These are phyloP conservation scores for Diadema setosum DNA, from an alignment of 35 echinoderm and acorn worm species.

Conservation along the genomic window DNA sequence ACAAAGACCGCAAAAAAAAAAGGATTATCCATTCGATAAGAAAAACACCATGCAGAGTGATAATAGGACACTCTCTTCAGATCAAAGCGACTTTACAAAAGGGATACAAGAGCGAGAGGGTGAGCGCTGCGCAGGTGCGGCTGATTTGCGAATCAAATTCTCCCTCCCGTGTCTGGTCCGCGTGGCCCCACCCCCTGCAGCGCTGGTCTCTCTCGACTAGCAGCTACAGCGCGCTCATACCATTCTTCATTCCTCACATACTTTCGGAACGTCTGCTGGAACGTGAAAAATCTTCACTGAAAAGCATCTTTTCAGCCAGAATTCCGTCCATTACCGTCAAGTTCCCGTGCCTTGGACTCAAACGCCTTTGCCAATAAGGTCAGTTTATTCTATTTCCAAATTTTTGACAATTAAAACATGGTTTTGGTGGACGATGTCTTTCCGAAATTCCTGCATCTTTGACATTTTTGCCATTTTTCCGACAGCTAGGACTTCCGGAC, in stretches of 20 bases:
- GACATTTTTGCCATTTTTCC: slow-evolving; percentile 99
- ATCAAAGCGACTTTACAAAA: no score
- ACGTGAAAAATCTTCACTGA: slow-evolving; percentile 99
- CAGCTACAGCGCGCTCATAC: slow-evolving; percentile 95
- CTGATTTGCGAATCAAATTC: slow-evolving; percentile 91
- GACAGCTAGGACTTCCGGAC: slow-evolving; percentile 95
- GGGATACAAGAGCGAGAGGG: background rate
- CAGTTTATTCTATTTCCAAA: slow-evolving; percentile 58
- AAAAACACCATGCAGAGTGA: no score
- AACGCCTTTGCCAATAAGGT: slow-evolving; percentile 48
- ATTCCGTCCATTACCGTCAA: slow-evolving; percentile 69
- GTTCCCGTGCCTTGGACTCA: slow-evolving; percentile 89
- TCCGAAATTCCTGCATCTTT: slow-evolving; percentile 92
- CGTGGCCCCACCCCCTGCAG: slow-evolving; percentile 98
- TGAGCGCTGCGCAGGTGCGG: background rate
- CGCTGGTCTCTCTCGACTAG: slow-evolving; percentile 77
- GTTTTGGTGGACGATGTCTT: slow-evolving; percentile 42
- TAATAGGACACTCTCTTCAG: no score
- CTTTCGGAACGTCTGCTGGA: slow-evolving; percentile 88
- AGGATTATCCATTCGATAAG: no score
- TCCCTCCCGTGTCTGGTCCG: slow-evolving; percentile 61
- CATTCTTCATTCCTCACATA: slow-evolving; percentile 99
- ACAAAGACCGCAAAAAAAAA: no score
- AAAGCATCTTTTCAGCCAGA: slow-evolving; percentile 85
- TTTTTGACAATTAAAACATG: slow-evolving; percentile 33